Percentiles rank a stretch among this genome's conserved stretches.
Evolutionary conservation across 2,113 vertebrate genomes (phyloP).

Genomic region (Passer domesticus): DNA sequence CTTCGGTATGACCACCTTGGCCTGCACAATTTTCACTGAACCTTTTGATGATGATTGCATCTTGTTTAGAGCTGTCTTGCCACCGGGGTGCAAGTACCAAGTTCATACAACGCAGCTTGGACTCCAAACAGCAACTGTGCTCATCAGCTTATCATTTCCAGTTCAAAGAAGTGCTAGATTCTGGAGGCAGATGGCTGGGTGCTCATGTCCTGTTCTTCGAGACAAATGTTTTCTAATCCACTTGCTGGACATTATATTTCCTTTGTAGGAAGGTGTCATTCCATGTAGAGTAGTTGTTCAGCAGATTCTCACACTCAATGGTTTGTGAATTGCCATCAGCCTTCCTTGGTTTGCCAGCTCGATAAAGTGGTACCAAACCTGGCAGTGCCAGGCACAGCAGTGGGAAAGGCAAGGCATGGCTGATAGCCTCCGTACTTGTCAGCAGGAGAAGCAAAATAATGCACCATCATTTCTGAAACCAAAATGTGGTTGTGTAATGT

Average conservation of each 20-base stretch:
- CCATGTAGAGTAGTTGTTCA: background rate
- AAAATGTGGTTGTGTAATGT: constrained; percentile 33
- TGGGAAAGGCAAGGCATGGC: background rate
- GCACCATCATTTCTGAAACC: constrained; percentile 5
- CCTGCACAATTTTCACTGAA: background rate
- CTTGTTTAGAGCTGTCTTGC: background rate
- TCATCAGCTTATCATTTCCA: background rate
- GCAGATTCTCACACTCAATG: background rate
- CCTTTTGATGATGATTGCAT: background rate
- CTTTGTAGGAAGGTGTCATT: background rate
- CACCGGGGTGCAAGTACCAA: accelerated
- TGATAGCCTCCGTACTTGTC: background rate
- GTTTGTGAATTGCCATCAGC: background rate
- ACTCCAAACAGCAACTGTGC: background rate
- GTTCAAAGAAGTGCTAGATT: background rate
- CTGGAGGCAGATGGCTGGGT: background rate
- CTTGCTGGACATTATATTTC: background rate
- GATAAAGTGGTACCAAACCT: background rate
- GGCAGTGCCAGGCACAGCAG: background rate
- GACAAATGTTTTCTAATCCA: background rate
- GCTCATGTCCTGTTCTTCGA: background rate
- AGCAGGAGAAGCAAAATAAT: background rate
- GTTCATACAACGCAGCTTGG: background rate
- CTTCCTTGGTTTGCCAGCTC: background rate
- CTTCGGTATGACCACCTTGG: background rate